Percentiles rank a stretch among this genome's conserved stretches.
phyloP scores from a whole-genome alignment of 2,888 invertebrate genomes.

The Sympetrum striolatum region DNA sequence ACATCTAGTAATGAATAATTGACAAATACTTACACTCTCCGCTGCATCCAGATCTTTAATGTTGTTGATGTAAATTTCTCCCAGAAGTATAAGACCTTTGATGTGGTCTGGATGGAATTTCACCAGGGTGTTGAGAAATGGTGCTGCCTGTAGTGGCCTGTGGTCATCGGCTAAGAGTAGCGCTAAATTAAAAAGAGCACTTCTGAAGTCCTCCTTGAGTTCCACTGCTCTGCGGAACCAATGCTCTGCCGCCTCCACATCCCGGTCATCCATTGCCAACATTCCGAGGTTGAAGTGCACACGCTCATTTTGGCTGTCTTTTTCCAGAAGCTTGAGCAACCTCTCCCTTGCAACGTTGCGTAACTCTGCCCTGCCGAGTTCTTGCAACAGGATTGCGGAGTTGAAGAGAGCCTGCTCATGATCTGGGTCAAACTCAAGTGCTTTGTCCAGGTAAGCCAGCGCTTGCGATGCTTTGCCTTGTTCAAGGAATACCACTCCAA shows the following conservation, averaged over 20 bases:
- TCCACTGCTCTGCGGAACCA: slow-evolving; percentile 91
- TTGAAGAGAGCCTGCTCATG: slow-evolving; percentile 94
- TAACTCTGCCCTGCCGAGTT: slow-evolving; percentile 80
- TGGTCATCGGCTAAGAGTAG: slow-evolving; percentile 87
- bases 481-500: slow-evolving; percentile 93
- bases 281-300: slow-evolving; percentile 96
- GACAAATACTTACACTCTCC: slow-evolving; percentile 74
- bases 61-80: slow-evolving; percentile 95
- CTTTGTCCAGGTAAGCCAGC: slow-evolving; percentile 89
- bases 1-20: too few relatives aligned
- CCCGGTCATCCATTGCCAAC: slow-evolving; percentile 94
- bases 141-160: slow-evolving; percentile 88
- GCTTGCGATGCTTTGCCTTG: slow-evolving; percentile 92
- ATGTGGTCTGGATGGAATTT: slow-evolving; percentile 91
- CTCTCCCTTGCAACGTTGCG: slow-evolving; percentile 82
- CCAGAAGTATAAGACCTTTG: slow-evolving; percentile 90
- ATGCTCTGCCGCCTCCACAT: slow-evolving; percentile 85
- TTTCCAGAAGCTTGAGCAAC: slow-evolving; percentile 79
- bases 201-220: slow-evolving; percentile 86
- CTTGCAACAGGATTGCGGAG: slow-evolving; percentile 93
- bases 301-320: slow-evolving; percentile 75
- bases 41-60: slow-evolving; percentile 94
- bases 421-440: slow-evolving; percentile 89
- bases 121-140: slow-evolving; percentile 89
- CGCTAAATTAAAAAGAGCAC: slow-evolving; percentile 94